Conservation (phyloP, 2,113 vertebrate species). For the Phalacrocorax aristotelis region DNA sequence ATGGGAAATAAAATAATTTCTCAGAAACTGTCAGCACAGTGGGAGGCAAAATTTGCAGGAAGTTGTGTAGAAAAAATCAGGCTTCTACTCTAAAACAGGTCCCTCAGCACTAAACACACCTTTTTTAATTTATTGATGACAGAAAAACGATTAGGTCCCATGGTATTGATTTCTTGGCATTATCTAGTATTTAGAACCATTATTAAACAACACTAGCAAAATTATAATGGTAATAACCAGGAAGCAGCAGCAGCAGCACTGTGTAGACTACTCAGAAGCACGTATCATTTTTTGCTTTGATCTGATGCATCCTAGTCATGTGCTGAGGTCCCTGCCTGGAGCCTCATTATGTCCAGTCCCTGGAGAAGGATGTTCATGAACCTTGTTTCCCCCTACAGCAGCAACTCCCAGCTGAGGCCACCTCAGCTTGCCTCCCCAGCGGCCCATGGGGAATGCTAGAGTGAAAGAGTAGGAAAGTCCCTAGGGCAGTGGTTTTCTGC, state of each 20-base stretch:
- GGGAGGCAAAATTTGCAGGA: not conserved
- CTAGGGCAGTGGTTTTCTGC: not conserved
- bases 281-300: not conserved
- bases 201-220: slow-evolving; percentile 7
- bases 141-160: not conserved
- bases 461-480: not conserved
- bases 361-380: not conserved
- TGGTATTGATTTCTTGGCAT: not conserved
- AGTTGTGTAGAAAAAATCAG: not conserved
- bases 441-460: not conserved
- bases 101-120: not conserved
- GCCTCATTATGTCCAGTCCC: not conserved
- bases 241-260: not conserved
- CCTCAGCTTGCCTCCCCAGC: not conserved
- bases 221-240: not conserved
- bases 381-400: not conserved
- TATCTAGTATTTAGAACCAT: not conserved
- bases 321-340: not conserved
- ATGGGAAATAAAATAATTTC: slow-evolving; percentile 71
- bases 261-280: not conserved
- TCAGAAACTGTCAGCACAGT: slow-evolving; percentile 48
- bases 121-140: not conserved
- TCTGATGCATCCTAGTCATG: not conserved
- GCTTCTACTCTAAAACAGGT: not conserved
- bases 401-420: not conserved